phyloP scores from a whole-genome alignment of 1,140 invertebrate species.

The Sinonovacula constricta region DNA sequence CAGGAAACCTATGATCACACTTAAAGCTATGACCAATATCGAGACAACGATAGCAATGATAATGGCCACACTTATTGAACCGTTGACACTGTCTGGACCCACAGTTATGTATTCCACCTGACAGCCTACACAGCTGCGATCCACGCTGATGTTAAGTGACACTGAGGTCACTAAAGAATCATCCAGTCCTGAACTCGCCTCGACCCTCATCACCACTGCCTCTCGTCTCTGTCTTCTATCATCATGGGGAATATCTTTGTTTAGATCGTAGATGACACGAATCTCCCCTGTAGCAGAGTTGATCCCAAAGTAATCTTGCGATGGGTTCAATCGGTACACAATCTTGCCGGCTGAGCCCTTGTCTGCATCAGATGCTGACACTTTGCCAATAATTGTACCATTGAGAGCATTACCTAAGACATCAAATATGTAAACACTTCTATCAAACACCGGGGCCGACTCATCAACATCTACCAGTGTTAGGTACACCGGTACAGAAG shows the following conservation, averaged over 20 bases:
- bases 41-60: conserved; percentile 89
- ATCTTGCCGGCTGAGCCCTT: too few relatives aligned
- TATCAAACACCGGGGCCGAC: too few relatives aligned
- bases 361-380: too few relatives aligned
- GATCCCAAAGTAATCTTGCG: conserved; percentile 91
- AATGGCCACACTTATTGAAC: conserved; percentile 76
- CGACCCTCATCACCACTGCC: conserved; percentile 82
- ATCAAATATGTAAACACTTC: too few relatives aligned
- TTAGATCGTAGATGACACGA: conserved; percentile 88
- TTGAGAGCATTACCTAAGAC: too few relatives aligned
- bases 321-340: too few relatives aligned
- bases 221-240: conserved; percentile 14
- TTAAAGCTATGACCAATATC: conserved; percentile 57
- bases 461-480: too few relatives aligned
- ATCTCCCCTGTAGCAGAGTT: conserved; percentile 94
- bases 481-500: too few relatives aligned
- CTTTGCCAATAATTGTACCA: too few relatives aligned
- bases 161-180: conserved; percentile 91
- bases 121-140: conserved; percentile 80
- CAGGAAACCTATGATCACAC: conserved; percentile 59
- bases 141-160: conserved; percentile 89
- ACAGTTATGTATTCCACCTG: conserved; percentile 9
- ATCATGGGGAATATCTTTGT: conserved; percentile 73
- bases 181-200: conserved; percentile 87
- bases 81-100: not conserved